Percentiles rank a stretch among this genome's conserved stretches.
Conservation (phyloP, 2,888 invertebrate genomes). For the Cryptocephalus primarius region DNA sequence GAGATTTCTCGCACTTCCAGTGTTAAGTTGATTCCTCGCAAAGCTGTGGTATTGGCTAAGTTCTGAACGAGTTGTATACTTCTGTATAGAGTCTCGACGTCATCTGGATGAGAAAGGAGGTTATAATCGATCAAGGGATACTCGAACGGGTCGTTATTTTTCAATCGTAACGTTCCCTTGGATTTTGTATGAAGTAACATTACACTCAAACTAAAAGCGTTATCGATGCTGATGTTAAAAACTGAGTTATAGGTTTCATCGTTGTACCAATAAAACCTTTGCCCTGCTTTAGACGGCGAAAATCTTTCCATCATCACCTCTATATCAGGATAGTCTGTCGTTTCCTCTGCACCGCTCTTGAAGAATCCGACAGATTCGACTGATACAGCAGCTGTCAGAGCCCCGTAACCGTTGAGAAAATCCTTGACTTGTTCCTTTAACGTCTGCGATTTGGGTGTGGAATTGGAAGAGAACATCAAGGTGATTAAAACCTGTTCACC, state of each 20-base stretch:
- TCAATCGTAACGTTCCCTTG: slow-evolving; percentile 49
- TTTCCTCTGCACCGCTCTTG: not conserved
- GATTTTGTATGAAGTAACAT: slow-evolving; percentile 20
- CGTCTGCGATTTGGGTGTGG: slow-evolving; percentile 57
- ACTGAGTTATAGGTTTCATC: slow-evolving; percentile 29
- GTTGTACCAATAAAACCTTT: slow-evolving; percentile 7
- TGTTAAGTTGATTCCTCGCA: slow-evolving; percentile 40
- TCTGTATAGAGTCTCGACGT: slow-evolving; percentile 43
- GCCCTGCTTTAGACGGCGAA: not conserved
- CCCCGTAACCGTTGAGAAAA: slow-evolving; percentile 11
- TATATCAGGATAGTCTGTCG: not conserved
- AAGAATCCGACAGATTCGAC: slow-evolving; percentile 2
- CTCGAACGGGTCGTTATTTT: slow-evolving; percentile 14
- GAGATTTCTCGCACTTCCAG: slow-evolving; percentile 5
- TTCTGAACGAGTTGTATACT: slow-evolving; percentile 34
- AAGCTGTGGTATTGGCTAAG: slow-evolving; percentile 40
- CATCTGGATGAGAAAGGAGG: slow-evolving; percentile 43
- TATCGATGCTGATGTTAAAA: slow-evolving; percentile 20
- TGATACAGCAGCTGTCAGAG: not conserved
- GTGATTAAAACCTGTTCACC: slow-evolving; percentile 51
- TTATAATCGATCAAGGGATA: slow-evolving; percentile 53
- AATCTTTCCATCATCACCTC: slow-evolving; percentile 1
- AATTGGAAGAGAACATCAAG: slow-evolving; percentile 37
- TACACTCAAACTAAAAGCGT: slow-evolving; percentile 5
- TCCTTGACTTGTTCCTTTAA: slow-evolving; percentile 43